These are phyloP conservation scores for Athalia cordata DNA, from an alignment of 2,888 invertebrate genomes.

Conservation along the genomic window DNA sequence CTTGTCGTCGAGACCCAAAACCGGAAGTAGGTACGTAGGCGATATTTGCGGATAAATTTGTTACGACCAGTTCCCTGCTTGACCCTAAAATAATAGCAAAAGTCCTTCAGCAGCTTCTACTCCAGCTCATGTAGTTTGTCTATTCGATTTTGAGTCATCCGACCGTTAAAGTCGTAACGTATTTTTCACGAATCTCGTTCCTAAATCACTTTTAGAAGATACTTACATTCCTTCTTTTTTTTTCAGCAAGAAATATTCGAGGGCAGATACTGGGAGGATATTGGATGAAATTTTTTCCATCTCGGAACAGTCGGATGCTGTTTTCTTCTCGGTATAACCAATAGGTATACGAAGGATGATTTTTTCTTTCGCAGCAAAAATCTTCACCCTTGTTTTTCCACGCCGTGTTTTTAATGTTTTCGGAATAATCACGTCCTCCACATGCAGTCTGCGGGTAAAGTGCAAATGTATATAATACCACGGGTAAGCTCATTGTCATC, in stretches of 20 bases:
- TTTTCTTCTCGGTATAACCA: too few species aligned
- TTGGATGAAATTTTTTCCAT: background rate
- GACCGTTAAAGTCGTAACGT: conserved; percentile 31
- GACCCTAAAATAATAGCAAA: background rate
- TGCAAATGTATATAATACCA: too few species aligned
- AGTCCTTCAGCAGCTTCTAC: background rate
- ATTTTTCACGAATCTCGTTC: conserved; percentile 25
- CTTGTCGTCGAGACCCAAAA: background rate
- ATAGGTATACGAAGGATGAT: too few species aligned
- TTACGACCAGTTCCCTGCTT: conserved; percentile 3
- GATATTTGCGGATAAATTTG: background rate
- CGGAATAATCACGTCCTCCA: too few species aligned
- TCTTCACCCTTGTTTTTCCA: too few species aligned
- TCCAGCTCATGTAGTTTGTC: background rate
- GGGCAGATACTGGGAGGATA: background rate
- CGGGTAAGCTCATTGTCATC: too few species aligned
- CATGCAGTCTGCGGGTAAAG: too few species aligned
- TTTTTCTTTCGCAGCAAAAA: too few species aligned
- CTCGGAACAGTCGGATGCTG: too few species aligned
- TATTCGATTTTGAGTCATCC: conserved; percentile 22
- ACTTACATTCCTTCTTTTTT: conserved; percentile 7
- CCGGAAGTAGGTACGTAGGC: background rate
- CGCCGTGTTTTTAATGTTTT: too few species aligned
- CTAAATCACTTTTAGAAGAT: conserved; percentile 34
- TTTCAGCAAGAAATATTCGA: background rate